Evolutionary conservation across 2,888 invertebrate genomes (phyloP), one percentile per base, ranked within the genome.

Genomic region (Stenichneumon culpator): DNA sequence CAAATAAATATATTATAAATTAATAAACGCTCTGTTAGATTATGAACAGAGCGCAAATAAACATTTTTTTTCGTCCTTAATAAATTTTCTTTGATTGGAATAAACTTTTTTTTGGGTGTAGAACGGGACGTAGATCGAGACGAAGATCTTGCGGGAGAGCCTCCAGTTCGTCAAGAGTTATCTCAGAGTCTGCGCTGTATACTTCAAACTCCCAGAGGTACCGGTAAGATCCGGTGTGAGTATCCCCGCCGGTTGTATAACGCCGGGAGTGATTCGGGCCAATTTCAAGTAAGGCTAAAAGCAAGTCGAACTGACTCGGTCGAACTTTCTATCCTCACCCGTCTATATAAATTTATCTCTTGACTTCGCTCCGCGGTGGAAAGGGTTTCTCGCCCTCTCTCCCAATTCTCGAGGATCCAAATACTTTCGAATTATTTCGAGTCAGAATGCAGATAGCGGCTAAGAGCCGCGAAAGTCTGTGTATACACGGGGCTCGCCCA

Each of bases 401-500:
- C 79, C 28, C 39, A 52, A 60, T 82, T 57, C 77, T 77, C 72
- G n/a, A 39, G 57, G 67, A 65, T 50, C 77, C 60, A 73, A 73
- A 86, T 79, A 80, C 85, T 82, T 80, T 82, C 73, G 85, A 82
- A 82, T 86, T 69, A 86, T 82, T 86, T 72, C 73, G 54, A 82
- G 54, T 82, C 79, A 80, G 82, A 86, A 86, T 86, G 82, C 85
- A 54, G 77, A 86, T 82, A 77, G 47, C 50, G 69, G 70, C 79
- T 79, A 86, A 85, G 69, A 82, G 75, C 79, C 75, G 79, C 75
- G 6, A 65, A 63, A 82, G 54, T 75, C 81, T 78, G 73, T 78
- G 44, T 68, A 74, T 63, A 57, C 60, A n/a, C 47, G 72, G n/a
- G 39, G 32, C 77, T 36, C n/a, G 36, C 65, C 68, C 14, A 52